Evolutionary conservation across 2,797 vertebrate species (phyloP), one percentile per base, ranked within the genome.

Genomic region (Megalops cyprinoides): DNA sequence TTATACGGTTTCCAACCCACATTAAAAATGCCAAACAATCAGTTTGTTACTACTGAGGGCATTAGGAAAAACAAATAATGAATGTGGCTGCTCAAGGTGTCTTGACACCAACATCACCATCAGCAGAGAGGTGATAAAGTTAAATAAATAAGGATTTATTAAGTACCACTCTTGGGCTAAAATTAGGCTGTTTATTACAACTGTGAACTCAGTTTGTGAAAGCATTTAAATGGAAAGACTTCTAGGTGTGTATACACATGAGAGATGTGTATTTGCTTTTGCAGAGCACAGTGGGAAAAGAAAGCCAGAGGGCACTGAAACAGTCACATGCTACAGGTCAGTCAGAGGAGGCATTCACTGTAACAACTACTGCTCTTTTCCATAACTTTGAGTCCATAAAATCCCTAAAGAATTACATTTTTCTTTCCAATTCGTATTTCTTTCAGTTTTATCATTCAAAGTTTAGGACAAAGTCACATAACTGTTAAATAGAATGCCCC

Each of bases 71-170:
- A 44, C 8, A 71, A 44, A n/a, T 23, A n/a, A 71, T 42, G 42
- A 71, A 71, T 34, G 44, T 44, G 67, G 18, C 67, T n/a, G 67
- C 20, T 31, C 31, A n/a, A n/a, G n/a, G n/a, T 34, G 31, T 10
- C 67, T 71, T 71, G n/a, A n/a, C n/a, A n/a, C n/a, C n/a, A n/a
- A n/a, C 39, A 71, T 71, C 67, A 5, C 20, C 7, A 42, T 69
- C 31, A 15, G 34, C 28, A 69, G 34, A 69, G 37, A 10, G 18
- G 2, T 20, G 4, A 2, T 39, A 15, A 69, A 18, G 15, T 39
- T 6, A 39, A 69, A 44, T 44, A 71, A 31, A 1, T 12, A 8
- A 12, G 25, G 34, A 44, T 71, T 71, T 42, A 37, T 44, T 42
- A 42, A 71, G 8, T 39, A 67, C 23, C 20, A 71, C 9, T 71